phyloP scores from a whole-genome alignment of 2,113 vertebrate species.

The Mastomys natalensis region DNA sequence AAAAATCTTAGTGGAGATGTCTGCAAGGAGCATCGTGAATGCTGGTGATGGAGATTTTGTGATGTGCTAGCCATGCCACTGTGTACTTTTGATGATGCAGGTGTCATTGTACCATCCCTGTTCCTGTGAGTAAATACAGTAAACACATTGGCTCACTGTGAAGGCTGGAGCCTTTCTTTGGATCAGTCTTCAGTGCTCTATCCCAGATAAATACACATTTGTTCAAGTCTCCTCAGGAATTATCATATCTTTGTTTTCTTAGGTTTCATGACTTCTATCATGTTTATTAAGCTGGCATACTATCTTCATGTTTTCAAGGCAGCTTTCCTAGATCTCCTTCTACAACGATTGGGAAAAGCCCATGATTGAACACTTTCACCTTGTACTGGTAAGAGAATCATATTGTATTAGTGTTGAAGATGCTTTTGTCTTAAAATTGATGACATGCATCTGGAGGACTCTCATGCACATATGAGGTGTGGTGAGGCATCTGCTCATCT shows the following conservation, averaged over 20 bases:
- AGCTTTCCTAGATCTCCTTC: not conserved
- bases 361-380: not conserved
- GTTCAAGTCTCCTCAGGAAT: not conserved
- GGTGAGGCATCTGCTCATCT: not conserved
- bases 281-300: not conserved
- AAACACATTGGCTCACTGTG: not conserved
- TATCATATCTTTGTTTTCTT: not conserved
- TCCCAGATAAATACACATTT: not conserved
- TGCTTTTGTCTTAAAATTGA: not conserved
- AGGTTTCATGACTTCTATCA: not conserved
- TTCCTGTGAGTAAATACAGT: not conserved
- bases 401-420: not conserved
- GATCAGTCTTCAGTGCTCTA: no score
- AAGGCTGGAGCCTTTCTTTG: not conserved
- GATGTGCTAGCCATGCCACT: not conserved
- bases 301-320: not conserved
- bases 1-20: not conserved
- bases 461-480: not conserved
- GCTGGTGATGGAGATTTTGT: not conserved
- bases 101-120: not conserved
- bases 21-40: fast-evolving
- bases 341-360: not conserved
- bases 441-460: not conserved
- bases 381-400: not conserved
- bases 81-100: not conserved